These are phyloP conservation scores for Pelodytes ibericus DNA, from an alignment of 2,797 vertebrate species.

Conservation along the genomic window DNA sequence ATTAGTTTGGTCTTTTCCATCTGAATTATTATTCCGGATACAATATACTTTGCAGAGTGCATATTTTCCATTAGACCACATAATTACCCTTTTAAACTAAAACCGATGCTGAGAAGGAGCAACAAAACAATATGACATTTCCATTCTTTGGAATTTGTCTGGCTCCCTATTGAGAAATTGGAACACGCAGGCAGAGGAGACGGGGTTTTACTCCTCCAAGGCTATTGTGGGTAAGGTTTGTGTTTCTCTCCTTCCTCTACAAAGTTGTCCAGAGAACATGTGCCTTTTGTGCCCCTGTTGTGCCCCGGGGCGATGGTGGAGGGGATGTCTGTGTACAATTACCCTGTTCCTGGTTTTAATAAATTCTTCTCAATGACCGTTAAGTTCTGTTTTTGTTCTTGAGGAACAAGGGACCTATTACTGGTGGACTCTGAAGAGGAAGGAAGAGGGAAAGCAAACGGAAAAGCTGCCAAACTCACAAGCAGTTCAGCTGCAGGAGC, in stretches of 20 bases:
- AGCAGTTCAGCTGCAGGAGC: slow-evolving; percentile 68
- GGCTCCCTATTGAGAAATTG: slow-evolving; percentile 45
- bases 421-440: slow-evolving; percentile 80
- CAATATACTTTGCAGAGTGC: slow-evolving; percentile 1
- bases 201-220: slow-evolving; percentile 58
- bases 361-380: slow-evolving; percentile 83
- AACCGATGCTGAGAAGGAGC: slow-evolving; percentile 15
- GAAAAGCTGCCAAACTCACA: slow-evolving; percentile 76
- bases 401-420: slow-evolving; percentile 86
- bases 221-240: slow-evolving; percentile 46
- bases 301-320: slow-evolving; percentile 60
- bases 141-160: not conserved
- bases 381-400: slow-evolving; percentile 81
- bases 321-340: slow-evolving; percentile 81
- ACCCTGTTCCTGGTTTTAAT: slow-evolving; percentile 77
- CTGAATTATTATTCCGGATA: not conserved
- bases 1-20: too few relatives aligned
- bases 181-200: slow-evolving; percentile 54
- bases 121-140: slow-evolving; percentile 17
- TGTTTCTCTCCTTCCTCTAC: not conserved
- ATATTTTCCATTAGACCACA: not conserved
- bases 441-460: slow-evolving; percentile 84
- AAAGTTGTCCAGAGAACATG: slow-evolving; percentile 60
- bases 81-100: slow-evolving; percentile 2
- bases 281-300: slow-evolving; percentile 61